These are phyloP conservation scores for Platysteira castanea DNA, from an alignment of 2,113 vertebrate genomes.

Conservation along the genomic window DNA sequence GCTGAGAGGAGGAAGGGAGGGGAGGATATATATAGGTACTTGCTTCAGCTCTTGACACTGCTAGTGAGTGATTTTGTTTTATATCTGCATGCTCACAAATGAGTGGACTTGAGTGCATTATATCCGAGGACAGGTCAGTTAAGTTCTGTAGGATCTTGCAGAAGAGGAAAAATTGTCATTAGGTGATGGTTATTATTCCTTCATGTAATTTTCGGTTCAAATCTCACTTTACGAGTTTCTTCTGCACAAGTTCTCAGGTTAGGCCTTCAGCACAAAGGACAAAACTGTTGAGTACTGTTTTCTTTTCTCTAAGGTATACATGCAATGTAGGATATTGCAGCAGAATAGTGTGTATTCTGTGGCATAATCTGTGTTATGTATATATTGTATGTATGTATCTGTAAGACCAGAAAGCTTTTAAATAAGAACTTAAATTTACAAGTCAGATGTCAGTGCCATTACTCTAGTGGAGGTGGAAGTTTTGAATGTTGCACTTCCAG, in stretches of 20 bases:
- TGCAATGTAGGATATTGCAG: not conserved
- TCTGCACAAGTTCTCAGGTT: not conserved
- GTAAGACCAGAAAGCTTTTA: not conserved
- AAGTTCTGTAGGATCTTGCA: not conserved
- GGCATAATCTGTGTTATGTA: not conserved
- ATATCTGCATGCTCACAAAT: not conserved
- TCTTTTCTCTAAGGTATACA: accelerated
- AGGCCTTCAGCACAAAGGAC: not conserved
- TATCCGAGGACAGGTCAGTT: not conserved
- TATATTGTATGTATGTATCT: not conserved
- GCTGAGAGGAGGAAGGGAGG: not conserved
- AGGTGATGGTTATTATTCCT: not conserved
- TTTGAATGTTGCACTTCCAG: not conserved
- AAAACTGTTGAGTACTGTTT: not conserved
- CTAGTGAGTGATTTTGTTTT: not conserved
- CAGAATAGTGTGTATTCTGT: not conserved
- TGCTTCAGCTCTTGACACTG: not conserved
- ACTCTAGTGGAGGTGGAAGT: not conserved
- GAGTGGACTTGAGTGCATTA: not conserved
- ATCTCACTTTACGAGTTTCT: not conserved
- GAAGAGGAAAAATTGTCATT: not conserved
- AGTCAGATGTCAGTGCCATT: not conserved
- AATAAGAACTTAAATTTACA: not conserved
- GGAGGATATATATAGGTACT: not conserved
- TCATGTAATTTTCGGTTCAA: not conserved